Conservation (phyloP, 1,140 invertebrate genomes). For the Mycetomoellerius zeteki region DNA sequence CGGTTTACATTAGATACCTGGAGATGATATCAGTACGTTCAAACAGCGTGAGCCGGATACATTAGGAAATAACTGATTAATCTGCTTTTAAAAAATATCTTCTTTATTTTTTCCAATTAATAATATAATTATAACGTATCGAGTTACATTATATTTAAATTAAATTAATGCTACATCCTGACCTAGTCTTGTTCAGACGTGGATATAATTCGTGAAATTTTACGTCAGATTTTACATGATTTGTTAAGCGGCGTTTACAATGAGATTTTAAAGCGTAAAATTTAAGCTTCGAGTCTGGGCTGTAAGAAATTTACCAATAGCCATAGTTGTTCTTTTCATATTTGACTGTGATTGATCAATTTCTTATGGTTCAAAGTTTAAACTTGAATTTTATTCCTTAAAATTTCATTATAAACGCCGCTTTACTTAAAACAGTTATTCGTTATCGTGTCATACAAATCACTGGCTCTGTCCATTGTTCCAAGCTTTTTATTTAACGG, state of each 20-base stretch:
- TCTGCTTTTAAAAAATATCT: neutral
- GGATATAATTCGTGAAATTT: neutral
- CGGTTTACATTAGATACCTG: conserved; percentile 40
- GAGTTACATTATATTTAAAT: neutral
- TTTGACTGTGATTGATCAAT: no score
- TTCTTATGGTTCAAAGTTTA: no score
- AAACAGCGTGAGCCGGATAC: neutral
- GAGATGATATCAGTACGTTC: neutral
- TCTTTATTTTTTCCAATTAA: neutral
- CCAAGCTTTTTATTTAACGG: conserved; percentile 13
- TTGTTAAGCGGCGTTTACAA: no score
- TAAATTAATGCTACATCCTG: neutral
- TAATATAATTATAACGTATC: neutral
- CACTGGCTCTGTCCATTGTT: neutral
- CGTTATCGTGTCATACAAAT: conserved; percentile 1
- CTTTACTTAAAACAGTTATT: neutral
- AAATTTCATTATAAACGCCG: no score
- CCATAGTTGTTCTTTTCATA: no score
- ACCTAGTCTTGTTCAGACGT: neutral
- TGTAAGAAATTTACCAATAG: no score
- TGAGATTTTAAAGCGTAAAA: no score
- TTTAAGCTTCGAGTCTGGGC: no score
- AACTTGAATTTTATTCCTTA: no score
- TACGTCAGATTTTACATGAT: neutral
- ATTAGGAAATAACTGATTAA: neutral